Evolutionary conservation across 2,113 vertebrate genomes (phyloP), one percentile per base, ranked within the genome.

Genomic region (Peromyscus polionotus): DNA sequence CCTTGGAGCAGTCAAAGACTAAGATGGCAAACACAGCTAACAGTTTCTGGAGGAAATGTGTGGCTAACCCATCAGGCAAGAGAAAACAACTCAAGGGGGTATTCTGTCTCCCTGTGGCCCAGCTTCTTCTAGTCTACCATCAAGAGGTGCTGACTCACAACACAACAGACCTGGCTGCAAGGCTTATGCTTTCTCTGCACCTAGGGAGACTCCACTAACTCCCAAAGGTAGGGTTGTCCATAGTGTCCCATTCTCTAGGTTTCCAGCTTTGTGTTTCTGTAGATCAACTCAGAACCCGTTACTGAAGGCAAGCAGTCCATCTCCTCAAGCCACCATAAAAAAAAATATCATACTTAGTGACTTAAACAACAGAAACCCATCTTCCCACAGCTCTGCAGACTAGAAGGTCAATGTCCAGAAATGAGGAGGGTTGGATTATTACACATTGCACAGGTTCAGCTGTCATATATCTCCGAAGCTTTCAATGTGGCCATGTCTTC

Each of bases 31-130:
- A 24, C 28, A 33, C 24, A 65, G 54, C 48, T 19, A 22, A 39
- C 1, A 33, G 7, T 8, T 28, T 45, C 39, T 5, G 48, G 0
- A 0, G 36, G 72, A 20, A 13, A 13, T 26, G 16, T 10, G 20
- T 28, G 9, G 48, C 33, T 19, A 16, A 5, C 31, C 67, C 24
- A 48, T 61, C 45, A 26, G 26, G 6, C 0, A 0, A 0, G 31
- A 57, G 12, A 51, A 20, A 7, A 0, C 16, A 42, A 11, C 20
- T 45, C 5, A 33, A 24, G 31, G 39, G 5, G 11, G 11, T 22
- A 22, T 6, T n/a, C 31, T 80, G 17, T 45, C 63, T n/a, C 13
- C 24, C 28, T 11, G 28, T 7, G 14, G 28, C 22, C 13, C 9
- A 17, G 14, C 1, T 57, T 42, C n/a, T 11, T 42, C n/a, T 11